Conservation (phyloP, 2,888 invertebrate species). For the Metopia argyrocephala region DNA sequence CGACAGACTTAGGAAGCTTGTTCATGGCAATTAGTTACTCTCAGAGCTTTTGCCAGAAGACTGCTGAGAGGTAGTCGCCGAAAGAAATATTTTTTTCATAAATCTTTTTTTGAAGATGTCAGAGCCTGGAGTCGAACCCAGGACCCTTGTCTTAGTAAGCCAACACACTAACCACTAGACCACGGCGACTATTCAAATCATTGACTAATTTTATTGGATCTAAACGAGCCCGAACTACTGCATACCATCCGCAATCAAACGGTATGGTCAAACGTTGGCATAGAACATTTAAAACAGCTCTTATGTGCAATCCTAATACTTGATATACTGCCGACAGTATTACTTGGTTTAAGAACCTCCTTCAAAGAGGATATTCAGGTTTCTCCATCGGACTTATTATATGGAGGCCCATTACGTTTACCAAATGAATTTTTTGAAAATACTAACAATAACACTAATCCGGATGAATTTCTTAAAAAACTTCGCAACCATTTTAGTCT, state of each 20-base stretch:
- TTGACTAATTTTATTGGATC: constrained; percentile 32
- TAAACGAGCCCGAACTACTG: constrained; percentile 34
- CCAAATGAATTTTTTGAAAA: constrained; percentile 25
- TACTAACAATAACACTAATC: background rate
- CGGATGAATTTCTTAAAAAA: background rate
- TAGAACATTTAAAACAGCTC: constrained; percentile 50
- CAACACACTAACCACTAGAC: too few relatives aligned
- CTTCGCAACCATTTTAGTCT: constrained; percentile 28
- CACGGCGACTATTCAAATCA: too few relatives aligned
- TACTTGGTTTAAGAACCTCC: constrained; percentile 7
- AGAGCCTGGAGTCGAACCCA: too few relatives aligned
- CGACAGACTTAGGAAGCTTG: too few relatives aligned
- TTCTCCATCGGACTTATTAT: constrained; percentile 34
- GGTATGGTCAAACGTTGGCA: constrained; percentile 57
- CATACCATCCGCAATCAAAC: constrained; percentile 52
- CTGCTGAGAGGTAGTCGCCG: too few relatives aligned
- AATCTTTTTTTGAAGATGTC: too few relatives aligned
- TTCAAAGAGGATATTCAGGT: constrained; percentile 19
- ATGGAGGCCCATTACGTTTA: background rate
- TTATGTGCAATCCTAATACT: constrained; percentile 38
- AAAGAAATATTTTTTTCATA: too few relatives aligned
- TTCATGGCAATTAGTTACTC: too few relatives aligned
- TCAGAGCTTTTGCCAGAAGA: too few relatives aligned
- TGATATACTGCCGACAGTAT: constrained; percentile 9
- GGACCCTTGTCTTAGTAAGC: too few relatives aligned